Conservation (phyloP, 2,888 invertebrate genomes). For the Dendrolimus houi region DNA sequence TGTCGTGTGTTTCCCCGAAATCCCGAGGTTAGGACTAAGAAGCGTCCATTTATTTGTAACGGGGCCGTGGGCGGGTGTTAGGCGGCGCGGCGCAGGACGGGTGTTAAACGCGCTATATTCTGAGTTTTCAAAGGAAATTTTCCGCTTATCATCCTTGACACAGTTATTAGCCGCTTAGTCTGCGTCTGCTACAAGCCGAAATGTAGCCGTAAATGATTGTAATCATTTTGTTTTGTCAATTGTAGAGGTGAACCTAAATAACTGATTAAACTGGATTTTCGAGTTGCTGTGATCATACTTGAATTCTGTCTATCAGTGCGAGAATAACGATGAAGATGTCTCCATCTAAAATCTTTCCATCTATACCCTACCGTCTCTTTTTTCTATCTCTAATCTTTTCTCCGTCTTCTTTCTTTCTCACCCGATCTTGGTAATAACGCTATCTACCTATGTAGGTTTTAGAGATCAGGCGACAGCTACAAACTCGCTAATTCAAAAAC, state of each 20-base stretch:
- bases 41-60: slow-evolving; percentile 23
- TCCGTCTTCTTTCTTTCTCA: no score
- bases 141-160: slow-evolving; percentile 54
- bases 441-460: no score
- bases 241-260: not conserved
- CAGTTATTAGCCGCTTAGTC: slow-evolving; percentile 26
- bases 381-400: no score
- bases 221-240: not conserved
- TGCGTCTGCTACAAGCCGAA: slow-evolving; percentile 12
- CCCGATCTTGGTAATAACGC: no score
- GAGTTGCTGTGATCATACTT: no score
- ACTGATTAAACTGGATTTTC: no score
- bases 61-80: slow-evolving; percentile 11
- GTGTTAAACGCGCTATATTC: slow-evolving; percentile 22
- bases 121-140: slow-evolving; percentile 41
- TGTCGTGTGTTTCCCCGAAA: slow-evolving; percentile 15
- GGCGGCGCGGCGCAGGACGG: slow-evolving; percentile 5
- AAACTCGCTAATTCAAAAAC: no score
- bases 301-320: no score
- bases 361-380: no score
- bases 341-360: no score
- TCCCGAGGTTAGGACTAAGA: slow-evolving; percentile 18
- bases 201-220: not conserved
- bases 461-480: no score
- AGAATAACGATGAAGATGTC: no score